These are phyloP conservation scores for Melinaea menophilus DNA, from an alignment of 2,888 invertebrate genomes.

Conservation along the genomic window DNA sequence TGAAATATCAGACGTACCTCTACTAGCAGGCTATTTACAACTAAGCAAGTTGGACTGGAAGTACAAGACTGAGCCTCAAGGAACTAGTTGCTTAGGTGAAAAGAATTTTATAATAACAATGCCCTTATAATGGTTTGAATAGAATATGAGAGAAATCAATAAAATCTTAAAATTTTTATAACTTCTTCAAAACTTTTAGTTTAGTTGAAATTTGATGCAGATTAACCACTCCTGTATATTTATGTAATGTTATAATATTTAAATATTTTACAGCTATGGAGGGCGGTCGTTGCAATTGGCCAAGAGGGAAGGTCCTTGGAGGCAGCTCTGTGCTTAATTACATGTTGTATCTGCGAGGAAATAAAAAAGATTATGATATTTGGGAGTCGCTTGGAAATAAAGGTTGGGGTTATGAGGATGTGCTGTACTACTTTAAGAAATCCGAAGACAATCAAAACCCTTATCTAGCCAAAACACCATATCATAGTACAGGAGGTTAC, in stretches of 20 bases:
- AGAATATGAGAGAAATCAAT: too few species aligned
- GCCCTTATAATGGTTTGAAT: too few species aligned
- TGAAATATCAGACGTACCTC: conserved; percentile 92
- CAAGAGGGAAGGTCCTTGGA: conserved; percentile 93
- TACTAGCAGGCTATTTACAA: conserved; percentile 92
- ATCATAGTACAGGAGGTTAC: conserved; percentile 88
- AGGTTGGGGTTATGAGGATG: conserved; percentile 91
- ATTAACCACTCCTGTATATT: too few species aligned
- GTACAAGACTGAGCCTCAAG: conserved; percentile 94
- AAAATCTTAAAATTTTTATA: too few species aligned
- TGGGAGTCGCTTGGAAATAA: conserved; percentile 93
- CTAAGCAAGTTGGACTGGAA: conserved; percentile 94
- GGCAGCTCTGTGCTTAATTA: conserved; percentile 94
- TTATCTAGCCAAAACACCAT: conserved; percentile 86
- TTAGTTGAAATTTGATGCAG: too few species aligned
- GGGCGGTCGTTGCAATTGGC: conserved; percentile 92
- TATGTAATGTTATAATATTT: not conserved
- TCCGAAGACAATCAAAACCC: conserved; percentile 94
- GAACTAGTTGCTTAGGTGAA: conserved; percentile 87
- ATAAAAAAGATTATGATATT: conserved; percentile 91
- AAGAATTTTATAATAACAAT: not conserved
- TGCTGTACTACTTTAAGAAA: conserved; percentile 91
- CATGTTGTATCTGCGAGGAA: conserved; percentile 94
- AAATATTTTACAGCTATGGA: conserved; percentile 83
- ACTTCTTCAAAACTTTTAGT: too few species aligned